These are phyloP conservation scores for Parnassius mnemosyne DNA, from an alignment of 2,888 invertebrate genomes.

Conservation along the genomic window DNA sequence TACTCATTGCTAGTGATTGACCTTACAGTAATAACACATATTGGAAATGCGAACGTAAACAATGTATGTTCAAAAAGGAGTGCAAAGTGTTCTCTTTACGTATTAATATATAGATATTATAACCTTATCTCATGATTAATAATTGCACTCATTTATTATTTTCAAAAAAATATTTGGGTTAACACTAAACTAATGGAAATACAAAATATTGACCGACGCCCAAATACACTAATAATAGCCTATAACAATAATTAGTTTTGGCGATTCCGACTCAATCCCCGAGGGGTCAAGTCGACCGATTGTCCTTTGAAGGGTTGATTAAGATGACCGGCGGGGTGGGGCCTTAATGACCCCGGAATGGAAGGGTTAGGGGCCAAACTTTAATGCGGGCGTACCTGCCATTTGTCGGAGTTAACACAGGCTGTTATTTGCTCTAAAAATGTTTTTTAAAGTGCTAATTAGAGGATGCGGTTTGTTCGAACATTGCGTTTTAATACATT, in stretches of 20 bases:
- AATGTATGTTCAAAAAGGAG: no score
- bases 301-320: constrained; percentile 78
- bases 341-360: constrained; percentile 55
- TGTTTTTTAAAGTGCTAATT: constrained; percentile 67
- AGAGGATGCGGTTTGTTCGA: constrained; percentile 33
- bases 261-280: constrained; percentile 50
- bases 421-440: constrained; percentile 53
- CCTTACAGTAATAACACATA: no score
- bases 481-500: not conserved
- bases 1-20: no score
- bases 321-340: constrained; percentile 68
- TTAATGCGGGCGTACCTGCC: constrained; percentile 73
- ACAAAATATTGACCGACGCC: constrained; percentile 58
- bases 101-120: no score
- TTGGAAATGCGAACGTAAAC: no score
- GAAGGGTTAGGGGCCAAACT: constrained; percentile 57
- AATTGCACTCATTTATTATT: no score
- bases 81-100: no score
- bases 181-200: constrained; percentile 42
- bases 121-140: no score
- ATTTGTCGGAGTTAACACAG: constrained; percentile 54
- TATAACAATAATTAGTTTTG: constrained; percentile 75
- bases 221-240: constrained; percentile 63
- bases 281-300: constrained; percentile 68
- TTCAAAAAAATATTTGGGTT: no score